Evolutionary conservation across 2,888 invertebrate species (phyloP), one percentile per base, ranked within the genome.

Genomic region (Nomada fucata): DNA sequence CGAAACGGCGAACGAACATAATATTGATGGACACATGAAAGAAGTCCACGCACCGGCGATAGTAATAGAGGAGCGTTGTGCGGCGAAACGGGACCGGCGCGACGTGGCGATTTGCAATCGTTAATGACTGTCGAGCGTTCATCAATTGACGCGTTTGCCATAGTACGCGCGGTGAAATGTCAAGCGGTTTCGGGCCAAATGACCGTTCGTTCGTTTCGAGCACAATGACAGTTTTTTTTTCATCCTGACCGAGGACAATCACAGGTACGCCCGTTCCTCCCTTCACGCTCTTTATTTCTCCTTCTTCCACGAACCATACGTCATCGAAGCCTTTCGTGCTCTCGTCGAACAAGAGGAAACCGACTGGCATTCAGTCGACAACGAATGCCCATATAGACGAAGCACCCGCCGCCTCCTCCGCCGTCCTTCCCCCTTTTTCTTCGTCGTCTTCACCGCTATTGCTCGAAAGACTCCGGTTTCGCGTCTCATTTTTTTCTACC

Each of bases 401-500:
- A 65, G 75, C 64, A 76, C 76, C 79, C 83, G 23, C 44, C 15
- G 20, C 29, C 60, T 18, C 63, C 75, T 23, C 50, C 68, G 10
- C 4, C 50, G 11, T 18, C 47, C 47, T 2, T 79, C 61, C 59
- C 59, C 77, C 83, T 47, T 75, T 68, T 76, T 68, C 70, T 53
- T 81, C 83, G 79, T 75, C 76, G 55, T 77, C 83, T 76, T 80
- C 84, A 44, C 73, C 64, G 87, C 88, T 88, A 88, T 88, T 87
- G 88, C 88, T 88, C 88, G 86, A 90, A 89, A 89, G 87, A 80
- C 87, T 86, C 86, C 86, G 87, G 85, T 89, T 91, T 91, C 89
- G 89, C 91, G 89, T 89, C 88, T 90, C 88, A 89, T 89, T 91
- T 90, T 87, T 89, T 89, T 90, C 89, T 71, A 83, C 77, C 86